Evolutionary conservation across 1,140 invertebrate species (phyloP), one percentile per base, ranked within the genome.

Genomic region (Hirudo medicinalis): DNA sequence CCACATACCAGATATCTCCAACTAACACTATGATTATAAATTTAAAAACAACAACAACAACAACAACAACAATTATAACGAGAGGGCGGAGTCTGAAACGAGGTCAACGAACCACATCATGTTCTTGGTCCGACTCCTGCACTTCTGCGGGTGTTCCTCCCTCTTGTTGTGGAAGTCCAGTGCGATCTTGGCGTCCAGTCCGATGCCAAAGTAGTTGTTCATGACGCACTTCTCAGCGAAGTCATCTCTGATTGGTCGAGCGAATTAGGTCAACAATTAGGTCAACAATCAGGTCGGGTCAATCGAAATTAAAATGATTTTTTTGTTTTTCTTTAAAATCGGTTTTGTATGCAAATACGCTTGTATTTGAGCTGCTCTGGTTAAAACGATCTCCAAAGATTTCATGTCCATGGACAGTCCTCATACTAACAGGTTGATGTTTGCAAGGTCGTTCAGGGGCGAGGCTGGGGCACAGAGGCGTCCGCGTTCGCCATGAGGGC

Each of bases 191-290:
- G 95, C 95, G 85, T 99, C 95, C 67, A 98, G 92, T 19, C 95
- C 95, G 79, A 99, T 98, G 15, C 95, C 95, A 82, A 98, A 98
- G 81, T 99, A 99, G 80, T 98, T 97, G 80, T 97, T 98, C 94
- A 99, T 97, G 0, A 97, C 94, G 77, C 91, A 94, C 75, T 89
- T 88, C 82, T 97, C 94, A 76, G 89, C 89, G 81, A 92, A 96
- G 5, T 92, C 91, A 83, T 93, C 91, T 79, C 87, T 88, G 78
- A 55, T 78, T 80, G 69, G 49, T 36, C 17, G n/a, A n/a, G n/a
- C n/a, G n/a, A n/a, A n/a, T n/a, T n/a, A n/a, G n/a, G n/a, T n/a
- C n/a, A n/a, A n/a, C n/a, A n/a, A n/a, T n/a, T n/a, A n/a, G n/a
- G 40, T 40, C 40, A 11, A 11, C 4, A 40, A 40, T 4, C 11